Conservation (phyloP, 1,140 invertebrate species). For the Drosophila busckii region DNA sequence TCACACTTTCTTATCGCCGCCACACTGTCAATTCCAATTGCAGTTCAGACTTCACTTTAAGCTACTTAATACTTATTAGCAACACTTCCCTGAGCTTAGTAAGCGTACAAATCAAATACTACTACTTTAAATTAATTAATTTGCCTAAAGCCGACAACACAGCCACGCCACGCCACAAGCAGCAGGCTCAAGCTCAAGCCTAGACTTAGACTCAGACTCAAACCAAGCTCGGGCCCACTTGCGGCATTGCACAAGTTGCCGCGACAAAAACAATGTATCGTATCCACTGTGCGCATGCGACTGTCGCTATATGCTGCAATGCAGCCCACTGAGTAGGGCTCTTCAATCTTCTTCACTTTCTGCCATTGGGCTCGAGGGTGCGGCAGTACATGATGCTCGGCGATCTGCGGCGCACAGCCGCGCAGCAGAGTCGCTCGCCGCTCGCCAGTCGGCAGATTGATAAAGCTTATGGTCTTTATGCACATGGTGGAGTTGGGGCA, state of each 20-base stretch:
- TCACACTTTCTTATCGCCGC: constrained; percentile 21
- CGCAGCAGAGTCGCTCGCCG: constrained; percentile 9
- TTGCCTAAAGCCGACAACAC: too few relatives aligned
- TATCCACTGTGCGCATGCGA: not conserved
- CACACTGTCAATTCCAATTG: too few relatives aligned
- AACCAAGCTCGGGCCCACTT: constrained; percentile 2
- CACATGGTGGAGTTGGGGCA: constrained; percentile 52
- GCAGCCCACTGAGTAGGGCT: constrained; percentile 29
- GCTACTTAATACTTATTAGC: constrained; percentile 24
- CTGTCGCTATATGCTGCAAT: not conserved
- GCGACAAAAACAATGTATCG: constrained; percentile 32
- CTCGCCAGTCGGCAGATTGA: not conserved
- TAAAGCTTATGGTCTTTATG: not conserved
- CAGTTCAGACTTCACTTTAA: constrained; percentile 28
- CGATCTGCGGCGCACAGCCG: too few relatives aligned
- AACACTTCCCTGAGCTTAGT: constrained; percentile 7
- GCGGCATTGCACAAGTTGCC: constrained; percentile 39
- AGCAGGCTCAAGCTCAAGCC: constrained; percentile 1
- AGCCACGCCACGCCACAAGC: not conserved
- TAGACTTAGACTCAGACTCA: not conserved
- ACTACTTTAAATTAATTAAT: too few relatives aligned
- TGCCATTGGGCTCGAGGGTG: too few relatives aligned
- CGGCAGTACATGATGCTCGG: too few relatives aligned
- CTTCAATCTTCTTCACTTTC: not conserved
- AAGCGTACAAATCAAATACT: too few relatives aligned